Evolutionary conservation across 2,113 vertebrate genomes (phyloP).

Genomic region (Centropristis striata): DNA sequence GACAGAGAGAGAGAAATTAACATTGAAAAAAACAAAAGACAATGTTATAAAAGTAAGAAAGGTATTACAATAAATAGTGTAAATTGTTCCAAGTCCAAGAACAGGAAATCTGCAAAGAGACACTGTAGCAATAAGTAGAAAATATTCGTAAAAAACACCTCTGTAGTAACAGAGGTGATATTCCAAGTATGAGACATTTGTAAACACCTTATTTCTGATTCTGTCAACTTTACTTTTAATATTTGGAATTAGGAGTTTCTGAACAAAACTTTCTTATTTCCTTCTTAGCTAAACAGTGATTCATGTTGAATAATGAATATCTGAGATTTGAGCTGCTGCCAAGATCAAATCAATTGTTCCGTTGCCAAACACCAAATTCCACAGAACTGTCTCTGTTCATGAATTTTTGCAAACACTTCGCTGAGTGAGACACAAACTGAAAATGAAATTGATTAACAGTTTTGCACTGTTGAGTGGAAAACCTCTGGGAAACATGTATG

Average conservation of each 20-base stretch:
- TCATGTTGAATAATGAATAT: background rate
- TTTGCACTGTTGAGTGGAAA: background rate
- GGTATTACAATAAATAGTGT: too few relatives aligned
- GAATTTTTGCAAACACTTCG: background rate
- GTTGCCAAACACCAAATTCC: background rate
- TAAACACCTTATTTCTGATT: background rate
- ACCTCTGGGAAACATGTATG: background rate
- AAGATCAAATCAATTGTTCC: background rate
- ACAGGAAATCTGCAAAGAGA: too few relatives aligned
- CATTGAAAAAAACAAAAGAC: too few relatives aligned
- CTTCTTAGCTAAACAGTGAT: background rate
- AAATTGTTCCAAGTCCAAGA: too few relatives aligned
- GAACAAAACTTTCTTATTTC: background rate
- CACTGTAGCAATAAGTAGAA: too few relatives aligned
- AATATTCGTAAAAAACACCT: too few relatives aligned
- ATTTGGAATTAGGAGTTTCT: background rate
- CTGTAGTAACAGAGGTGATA: too few relatives aligned
- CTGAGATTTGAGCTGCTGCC: background rate
- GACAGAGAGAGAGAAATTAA: too few relatives aligned
- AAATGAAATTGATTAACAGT: background rate
- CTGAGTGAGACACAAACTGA: conserved; percentile 3
- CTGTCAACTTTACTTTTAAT: background rate
- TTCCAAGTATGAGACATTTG: too few relatives aligned
- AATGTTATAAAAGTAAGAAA: too few relatives aligned
- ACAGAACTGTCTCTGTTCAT: background rate